Evolutionary conservation across 1,140 invertebrate genomes (phyloP).

Genomic region (Gonatopus flavifemur): DNA sequence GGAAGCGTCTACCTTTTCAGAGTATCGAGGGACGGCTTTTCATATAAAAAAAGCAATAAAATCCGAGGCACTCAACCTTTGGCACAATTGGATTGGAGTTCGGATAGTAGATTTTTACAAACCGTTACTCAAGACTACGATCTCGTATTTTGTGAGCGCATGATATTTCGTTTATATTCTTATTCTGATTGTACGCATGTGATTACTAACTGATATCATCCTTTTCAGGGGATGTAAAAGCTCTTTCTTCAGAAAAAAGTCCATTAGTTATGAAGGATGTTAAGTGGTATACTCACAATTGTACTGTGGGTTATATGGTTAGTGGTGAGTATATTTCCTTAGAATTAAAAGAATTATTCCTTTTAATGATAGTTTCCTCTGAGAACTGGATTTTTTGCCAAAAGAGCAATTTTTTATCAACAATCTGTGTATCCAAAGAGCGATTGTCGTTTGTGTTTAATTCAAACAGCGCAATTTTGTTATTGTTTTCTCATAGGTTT

Average conservation of each 20-base stretch:
- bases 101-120: slow-evolving; percentile 82
- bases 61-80: slow-evolving; percentile 80
- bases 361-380: not conserved
- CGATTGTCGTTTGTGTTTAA: not conserved
- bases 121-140: slow-evolving; percentile 93
- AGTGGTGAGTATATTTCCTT: slow-evolving; percentile 70
- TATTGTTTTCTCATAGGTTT: slow-evolving; percentile 63
- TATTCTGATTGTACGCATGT: not conserved
- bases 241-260: slow-evolving; percentile 79
- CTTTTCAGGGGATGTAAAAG: slow-evolving; percentile 80
- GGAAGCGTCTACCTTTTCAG: slow-evolving; percentile 83
- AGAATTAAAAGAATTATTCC: not conserved
- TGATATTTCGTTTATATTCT: too few species aligned
- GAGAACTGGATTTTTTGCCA: too few species aligned
- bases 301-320: slow-evolving; percentile 80
- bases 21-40: slow-evolving; percentile 82
- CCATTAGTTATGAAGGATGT: slow-evolving; percentile 85
- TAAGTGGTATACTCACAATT: slow-evolving; percentile 85
- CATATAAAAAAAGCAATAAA: slow-evolving; percentile 85
- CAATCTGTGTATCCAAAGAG: not conserved
- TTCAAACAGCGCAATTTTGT: not conserved
- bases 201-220: not conserved
- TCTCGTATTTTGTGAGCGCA: slow-evolving; percentile 79
- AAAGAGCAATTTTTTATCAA: too few species aligned
- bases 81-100: slow-evolving; percentile 88